Conservation (phyloP, 2,113 vertebrate genomes). For the Grammomys dolichurus region DNA sequence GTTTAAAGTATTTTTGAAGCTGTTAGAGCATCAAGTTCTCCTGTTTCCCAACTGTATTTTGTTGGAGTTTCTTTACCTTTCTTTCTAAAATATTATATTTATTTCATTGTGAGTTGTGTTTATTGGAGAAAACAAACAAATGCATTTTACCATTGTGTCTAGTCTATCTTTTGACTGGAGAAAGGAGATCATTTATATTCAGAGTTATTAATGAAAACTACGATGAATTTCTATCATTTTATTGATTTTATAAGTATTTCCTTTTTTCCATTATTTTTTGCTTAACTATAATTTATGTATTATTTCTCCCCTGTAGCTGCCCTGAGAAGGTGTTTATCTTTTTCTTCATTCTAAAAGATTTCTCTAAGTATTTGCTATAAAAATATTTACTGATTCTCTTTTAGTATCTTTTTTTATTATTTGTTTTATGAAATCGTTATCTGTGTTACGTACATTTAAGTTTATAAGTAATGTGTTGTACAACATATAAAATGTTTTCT, state of each 20-base stretch:
- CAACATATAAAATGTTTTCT: no score
- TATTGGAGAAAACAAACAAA: not conserved
- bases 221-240: not conserved
- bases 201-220: not conserved
- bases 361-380: no score
- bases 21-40: not conserved
- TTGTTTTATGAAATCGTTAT: no score
- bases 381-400: no score
- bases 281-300: conserved; percentile 64
- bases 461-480: no score
- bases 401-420: no score
- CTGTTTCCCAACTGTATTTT: not conserved
- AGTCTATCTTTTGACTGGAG: not conserved
- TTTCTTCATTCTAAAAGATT: no score
- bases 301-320: no score
- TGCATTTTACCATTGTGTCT: not conserved
- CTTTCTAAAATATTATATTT: not conserved
- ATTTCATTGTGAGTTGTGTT: not conserved
- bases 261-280: conserved; percentile 51
- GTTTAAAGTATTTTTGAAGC: not conserved
- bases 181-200: not conserved
- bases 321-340: no score
- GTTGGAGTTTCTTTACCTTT: not conserved
- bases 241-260: conserved; percentile 40
- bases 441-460: no score